Evolutionary conservation across 2,888 invertebrate species (phyloP).

Genomic region (Drosophila buzzatii): DNA sequence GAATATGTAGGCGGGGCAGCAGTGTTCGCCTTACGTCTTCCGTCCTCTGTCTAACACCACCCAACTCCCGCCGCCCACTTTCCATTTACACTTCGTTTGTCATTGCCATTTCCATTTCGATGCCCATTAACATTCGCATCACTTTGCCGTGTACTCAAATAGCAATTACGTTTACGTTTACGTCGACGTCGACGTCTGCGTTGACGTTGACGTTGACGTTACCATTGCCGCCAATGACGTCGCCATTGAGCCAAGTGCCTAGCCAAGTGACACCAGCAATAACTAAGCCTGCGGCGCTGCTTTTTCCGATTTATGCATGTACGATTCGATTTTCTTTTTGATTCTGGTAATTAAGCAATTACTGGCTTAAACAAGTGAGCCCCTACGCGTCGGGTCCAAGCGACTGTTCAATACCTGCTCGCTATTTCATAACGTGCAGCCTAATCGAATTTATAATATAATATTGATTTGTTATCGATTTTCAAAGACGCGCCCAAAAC

Average conservation of each 20-base stretch:
- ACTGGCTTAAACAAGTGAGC: background rate
- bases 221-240: conserved; percentile 27
- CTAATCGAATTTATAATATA: background rate
- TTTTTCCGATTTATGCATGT: conserved; percentile 14
- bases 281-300: background rate
- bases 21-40: background rate
- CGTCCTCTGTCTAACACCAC: background rate
- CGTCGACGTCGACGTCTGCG: background rate
- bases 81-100: conserved; percentile 25
- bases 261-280: conserved; percentile 3
- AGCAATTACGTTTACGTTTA: conserved; percentile 34
- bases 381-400: background rate
- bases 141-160: conserved; percentile 37
- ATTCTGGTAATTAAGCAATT: conserved; percentile 24
- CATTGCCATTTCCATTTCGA: conserved; percentile 37
- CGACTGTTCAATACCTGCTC: background rate
- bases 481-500: background rate
- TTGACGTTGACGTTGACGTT: background rate
- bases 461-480: background rate
- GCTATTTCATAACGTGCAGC: background rate
- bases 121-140: conserved; percentile 44
- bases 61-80: background rate
- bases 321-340: conserved; percentile 25
- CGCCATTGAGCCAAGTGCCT: conserved; percentile 11
- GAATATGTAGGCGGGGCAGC: background rate